These are phyloP conservation scores for Mastigias papua DNA, from an alignment of 30 jellyfish, hydroid and myxozoan species.

Conservation along the genomic window DNA sequence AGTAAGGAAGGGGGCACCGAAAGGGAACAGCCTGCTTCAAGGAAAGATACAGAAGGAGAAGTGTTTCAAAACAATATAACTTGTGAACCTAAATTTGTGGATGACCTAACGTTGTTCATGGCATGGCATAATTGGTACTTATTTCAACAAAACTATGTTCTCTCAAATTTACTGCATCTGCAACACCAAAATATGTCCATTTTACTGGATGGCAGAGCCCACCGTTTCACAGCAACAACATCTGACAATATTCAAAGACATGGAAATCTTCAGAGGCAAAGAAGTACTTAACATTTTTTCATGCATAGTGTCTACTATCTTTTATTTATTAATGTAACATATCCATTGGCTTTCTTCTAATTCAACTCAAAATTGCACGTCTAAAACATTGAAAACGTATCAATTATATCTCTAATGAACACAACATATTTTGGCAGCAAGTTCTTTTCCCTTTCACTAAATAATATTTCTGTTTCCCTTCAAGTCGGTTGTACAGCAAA, in stretches of 20 bases:
- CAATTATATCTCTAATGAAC: no score
- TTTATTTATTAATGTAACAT: no score
- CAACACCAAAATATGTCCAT: conserved; percentile 11
- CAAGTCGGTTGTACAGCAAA: conserved; percentile 38
- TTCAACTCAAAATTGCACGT: no score
- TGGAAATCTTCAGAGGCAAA: background rate
- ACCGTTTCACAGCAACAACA: background rate
- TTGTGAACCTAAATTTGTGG: conserved; percentile 31
- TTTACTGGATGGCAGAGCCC: background rate
- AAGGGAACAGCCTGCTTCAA: background rate
- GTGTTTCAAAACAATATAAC: background rate
- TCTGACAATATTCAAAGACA: background rate
- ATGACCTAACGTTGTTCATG: conserved; percentile 79
- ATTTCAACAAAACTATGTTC: conserved; percentile 38
- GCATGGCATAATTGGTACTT: conserved; percentile 92
- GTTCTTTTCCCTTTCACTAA: background rate
- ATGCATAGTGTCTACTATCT: no score
- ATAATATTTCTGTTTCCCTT: background rate
- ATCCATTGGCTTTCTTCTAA: no score
- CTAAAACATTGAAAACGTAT: no score
- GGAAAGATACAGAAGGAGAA: background rate
- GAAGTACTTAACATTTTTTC: no score
- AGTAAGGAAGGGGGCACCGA: no score
- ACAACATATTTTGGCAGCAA: no score
- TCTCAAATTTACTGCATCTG: conserved; percentile 8